A percentile compares a stretch with the other conserved stretches of the same genome.
phyloP scores from a whole-genome alignment of 2,797 vertebrate genomes.

The Borostomias antarcticus region DNA sequence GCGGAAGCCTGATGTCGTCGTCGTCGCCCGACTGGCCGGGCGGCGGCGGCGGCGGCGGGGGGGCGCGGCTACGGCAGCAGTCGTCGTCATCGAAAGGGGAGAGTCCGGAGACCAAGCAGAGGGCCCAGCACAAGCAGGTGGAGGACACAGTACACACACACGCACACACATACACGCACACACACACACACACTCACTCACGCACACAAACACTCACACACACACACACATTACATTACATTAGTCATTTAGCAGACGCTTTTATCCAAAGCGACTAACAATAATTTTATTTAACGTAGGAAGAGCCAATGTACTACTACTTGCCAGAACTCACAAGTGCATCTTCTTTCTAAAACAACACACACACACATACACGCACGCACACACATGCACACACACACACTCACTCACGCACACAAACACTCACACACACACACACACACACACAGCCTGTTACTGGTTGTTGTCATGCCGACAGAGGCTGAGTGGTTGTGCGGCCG shows the following conservation, averaged over 20 bases:
- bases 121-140: slow-evolving; percentile 92
- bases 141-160: too few relatives aligned
- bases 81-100: slow-evolving; percentile 95
- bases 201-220: not conserved
- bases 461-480: slow-evolving; percentile 16
- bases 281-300: too few relatives aligned
- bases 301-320: too few relatives aligned
- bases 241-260: too few relatives aligned
- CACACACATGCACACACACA: not conserved
- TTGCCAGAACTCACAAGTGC: too few relatives aligned
- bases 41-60: slow-evolving; percentile 82
- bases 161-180: not conserved
- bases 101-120: slow-evolving; percentile 95
- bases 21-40: slow-evolving; percentile 93
- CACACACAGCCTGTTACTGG: not conserved
- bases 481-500: not conserved
- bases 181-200: not conserved
- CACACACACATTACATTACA: not conserved
- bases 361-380: not conserved
- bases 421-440: not conserved
- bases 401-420: too few relatives aligned
- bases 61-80: slow-evolving; percentile 89
- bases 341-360: too few relatives aligned
- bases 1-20: slow-evolving; percentile 86
- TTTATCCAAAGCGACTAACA: too few relatives aligned